phyloP scores from a whole-genome alignment of 2,797 vertebrate species.

The Phrynocephalus forsythii region DNA sequence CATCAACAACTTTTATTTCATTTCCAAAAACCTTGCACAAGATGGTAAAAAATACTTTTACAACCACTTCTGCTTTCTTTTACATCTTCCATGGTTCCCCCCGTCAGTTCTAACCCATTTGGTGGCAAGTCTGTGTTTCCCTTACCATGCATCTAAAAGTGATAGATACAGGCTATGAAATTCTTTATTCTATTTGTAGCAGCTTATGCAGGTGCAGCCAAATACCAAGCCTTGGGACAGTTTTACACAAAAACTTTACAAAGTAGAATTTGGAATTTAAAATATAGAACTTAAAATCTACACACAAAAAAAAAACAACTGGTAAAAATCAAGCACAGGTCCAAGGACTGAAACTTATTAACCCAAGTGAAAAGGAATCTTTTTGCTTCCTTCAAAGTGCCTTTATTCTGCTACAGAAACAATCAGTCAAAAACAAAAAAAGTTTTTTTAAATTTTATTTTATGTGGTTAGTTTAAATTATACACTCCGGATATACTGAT shows the following conservation, averaged over 20 bases:
- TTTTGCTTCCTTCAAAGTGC: constrained; percentile 77
- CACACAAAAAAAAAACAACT: constrained; percentile 78
- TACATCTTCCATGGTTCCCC: constrained; percentile 74
- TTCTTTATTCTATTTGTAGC: constrained; percentile 87
- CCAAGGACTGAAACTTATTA: constrained; percentile 80
- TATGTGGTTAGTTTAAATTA: constrained; percentile 93
- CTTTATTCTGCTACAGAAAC: constrained; percentile 82
- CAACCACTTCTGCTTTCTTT: constrained; percentile 75
- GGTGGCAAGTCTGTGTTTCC: constrained; percentile 87
- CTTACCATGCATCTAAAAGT: constrained; percentile 90
- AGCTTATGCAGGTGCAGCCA: constrained; percentile 89
- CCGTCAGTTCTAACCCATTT: constrained; percentile 78
- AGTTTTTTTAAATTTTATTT: constrained; percentile 56
- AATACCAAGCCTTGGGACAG: constrained; percentile 88
- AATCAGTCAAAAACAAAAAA: constrained; percentile 63
- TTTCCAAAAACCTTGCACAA: constrained; percentile 88
- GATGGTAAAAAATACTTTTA: constrained; percentile 76
- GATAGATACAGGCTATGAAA: constrained; percentile 88
- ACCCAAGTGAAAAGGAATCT: constrained; percentile 78
- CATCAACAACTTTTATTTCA: constrained; percentile 83
- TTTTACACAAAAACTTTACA: constrained; percentile 89
- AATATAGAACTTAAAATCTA: constrained; percentile 89
- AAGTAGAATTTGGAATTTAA: constrained; percentile 84
- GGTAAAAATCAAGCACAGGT: constrained; percentile 90
- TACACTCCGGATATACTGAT: constrained; percentile 92